Evolutionary conservation across 2,888 invertebrate genomes (phyloP), one percentile per base, ranked within the genome.

Genomic region (Rhaphigaster nebulosa): DNA sequence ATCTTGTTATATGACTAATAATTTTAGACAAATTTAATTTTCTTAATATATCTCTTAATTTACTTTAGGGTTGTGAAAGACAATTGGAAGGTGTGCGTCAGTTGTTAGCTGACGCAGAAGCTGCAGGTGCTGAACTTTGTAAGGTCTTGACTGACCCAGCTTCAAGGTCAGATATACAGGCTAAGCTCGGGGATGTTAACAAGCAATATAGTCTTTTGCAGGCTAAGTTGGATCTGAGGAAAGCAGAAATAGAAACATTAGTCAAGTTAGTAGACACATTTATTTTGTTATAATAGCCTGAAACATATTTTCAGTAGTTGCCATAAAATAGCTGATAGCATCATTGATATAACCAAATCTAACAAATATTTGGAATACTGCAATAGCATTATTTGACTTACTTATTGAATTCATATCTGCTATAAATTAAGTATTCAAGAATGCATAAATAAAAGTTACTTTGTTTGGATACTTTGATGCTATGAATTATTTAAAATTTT

Each of bases 11-110:
- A 26, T 56, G 10, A n/a, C 10, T 10, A 60, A n/a, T 60, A 26
- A 60, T 15, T n/a, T 60, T n/a, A 60, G 13, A 34, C 26, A 52
- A 54, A 52, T 34, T 84, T 8, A 84, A 54, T 60, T 38, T n/a
- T 20, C 5, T 52, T 50, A 54, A 34, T 60, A 41, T 88, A 54
- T 76, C 10, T 88, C 15, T 23, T 29, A 50, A 12, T 90, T 90
- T 45, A 13, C n/a, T 34, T 29, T 87, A 92, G 89, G 91, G 89
- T 18, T 92, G 92, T 60, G 98, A 98, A 93, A 95, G 98, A 15
- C 97, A 98, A 93, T 94, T 98, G 45, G 98, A 98, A 94, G 97
- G 97, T 0, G 98, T 98, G 93, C 95, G 98, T 10, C 98, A 98
- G 0, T 94, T 98, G 0, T 94, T 98, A 91, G 97, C 98, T 0